Conservation (phyloP, 1,140 invertebrate genomes). For the Caenorhabditis tropicalis region DNA sequence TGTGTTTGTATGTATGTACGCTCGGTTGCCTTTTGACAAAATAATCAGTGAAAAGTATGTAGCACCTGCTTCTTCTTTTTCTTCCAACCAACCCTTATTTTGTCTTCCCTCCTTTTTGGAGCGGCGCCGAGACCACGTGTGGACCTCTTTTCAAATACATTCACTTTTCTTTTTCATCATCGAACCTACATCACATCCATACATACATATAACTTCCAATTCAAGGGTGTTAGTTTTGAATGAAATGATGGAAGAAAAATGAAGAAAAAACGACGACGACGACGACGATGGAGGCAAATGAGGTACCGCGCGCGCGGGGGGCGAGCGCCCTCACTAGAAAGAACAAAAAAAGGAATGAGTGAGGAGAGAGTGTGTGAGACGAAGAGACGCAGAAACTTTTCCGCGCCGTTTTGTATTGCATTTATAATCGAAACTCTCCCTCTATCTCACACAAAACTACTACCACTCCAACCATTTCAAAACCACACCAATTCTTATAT, state of each 20-base stretch:
- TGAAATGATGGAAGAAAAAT: neutral
- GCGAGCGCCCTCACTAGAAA: constrained; percentile 13
- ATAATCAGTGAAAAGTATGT: constrained; percentile 39
- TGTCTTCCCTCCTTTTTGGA: neutral
- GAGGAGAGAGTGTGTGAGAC: neutral
- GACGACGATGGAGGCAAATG: constrained; percentile 28
- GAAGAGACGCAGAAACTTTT: constrained; percentile 25
- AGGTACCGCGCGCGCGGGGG: constrained; percentile 16
- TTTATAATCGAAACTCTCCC: constrained; percentile 39
- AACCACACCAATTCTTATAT: neutral
- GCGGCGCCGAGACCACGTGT: neutral
- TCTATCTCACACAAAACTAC: neutral
- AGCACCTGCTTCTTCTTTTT: constrained; percentile 16
- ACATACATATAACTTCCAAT: constrained; percentile 24
- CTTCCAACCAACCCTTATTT: neutral
- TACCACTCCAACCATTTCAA: constrained; percentile 20
- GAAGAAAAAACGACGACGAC: neutral
- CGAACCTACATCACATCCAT: neutral
- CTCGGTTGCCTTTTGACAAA: constrained; percentile 41
- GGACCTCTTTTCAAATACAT: neutral
- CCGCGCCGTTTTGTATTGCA: constrained; percentile 42
- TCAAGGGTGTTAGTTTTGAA: constrained; percentile 40
- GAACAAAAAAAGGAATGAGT: constrained; percentile 31
- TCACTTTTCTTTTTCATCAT: neutral
- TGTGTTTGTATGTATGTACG: neutral